phyloP scores from a whole-genome alignment of 1,140 invertebrate genomes.

The Drosophila kohkoa region DNA sequence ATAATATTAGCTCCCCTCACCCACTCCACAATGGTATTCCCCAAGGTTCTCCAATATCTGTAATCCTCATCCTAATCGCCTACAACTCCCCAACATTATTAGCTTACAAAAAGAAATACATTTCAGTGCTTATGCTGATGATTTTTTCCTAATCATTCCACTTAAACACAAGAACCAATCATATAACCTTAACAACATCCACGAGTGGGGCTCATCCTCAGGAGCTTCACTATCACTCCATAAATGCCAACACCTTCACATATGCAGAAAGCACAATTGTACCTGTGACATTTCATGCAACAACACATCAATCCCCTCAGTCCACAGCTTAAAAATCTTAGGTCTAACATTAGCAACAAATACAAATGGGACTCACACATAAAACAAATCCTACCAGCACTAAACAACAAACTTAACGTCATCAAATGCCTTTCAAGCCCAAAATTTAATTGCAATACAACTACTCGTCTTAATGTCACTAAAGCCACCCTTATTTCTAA shows the following conservation, averaged over 20 bases:
- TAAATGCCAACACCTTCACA: constrained; percentile 24
- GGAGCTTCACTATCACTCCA: not conserved
- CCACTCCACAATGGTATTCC: not conserved
- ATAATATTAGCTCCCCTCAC: too few relatives aligned
- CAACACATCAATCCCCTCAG: constrained; percentile 5
- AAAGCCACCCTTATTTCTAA: constrained; percentile 6
- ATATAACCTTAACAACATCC: too few relatives aligned
- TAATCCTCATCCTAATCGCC: not conserved
- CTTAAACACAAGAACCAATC: too few relatives aligned
- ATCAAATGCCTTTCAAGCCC: constrained; percentile 1
- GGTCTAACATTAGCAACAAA: too few relatives aligned
- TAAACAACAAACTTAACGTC: constrained; percentile 4
- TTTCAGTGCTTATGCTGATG: too few relatives aligned
- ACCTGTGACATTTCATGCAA: not conserved
- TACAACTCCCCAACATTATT: constrained; percentile 3
- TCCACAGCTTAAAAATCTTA: too few relatives aligned
- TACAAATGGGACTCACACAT: constrained; percentile 3
- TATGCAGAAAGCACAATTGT: constrained; percentile 21
- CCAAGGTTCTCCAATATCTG: constrained; percentile 25
- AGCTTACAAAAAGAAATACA: too few relatives aligned
- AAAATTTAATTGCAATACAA: constrained; percentile 9
- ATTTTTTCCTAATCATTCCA: too few relatives aligned
- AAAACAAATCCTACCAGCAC: not conserved
- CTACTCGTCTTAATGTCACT: not conserved
- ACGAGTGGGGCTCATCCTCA: too few relatives aligned